phyloP scores from a whole-genome alignment of 2,113 vertebrate genomes.

The Lycocorax pyrrhopterus region DNA sequence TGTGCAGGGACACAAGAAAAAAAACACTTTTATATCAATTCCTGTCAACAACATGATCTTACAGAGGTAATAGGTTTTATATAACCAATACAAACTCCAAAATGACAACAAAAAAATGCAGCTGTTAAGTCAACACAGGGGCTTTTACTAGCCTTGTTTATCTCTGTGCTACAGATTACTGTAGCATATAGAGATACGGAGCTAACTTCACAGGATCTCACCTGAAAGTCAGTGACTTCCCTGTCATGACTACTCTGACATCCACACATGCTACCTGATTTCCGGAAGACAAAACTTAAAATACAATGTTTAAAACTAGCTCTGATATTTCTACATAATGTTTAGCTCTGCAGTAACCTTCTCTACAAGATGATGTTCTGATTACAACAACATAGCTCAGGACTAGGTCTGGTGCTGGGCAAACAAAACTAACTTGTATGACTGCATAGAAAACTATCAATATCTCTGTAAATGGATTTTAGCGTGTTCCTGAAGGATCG shows the following conservation, averaged over 20 bases:
- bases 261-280: not conserved
- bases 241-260: not conserved
- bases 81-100: not conserved
- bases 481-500: not conserved
- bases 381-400: not conserved
- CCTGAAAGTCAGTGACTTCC: not conserved
- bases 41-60: not conserved
- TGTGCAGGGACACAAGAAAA: not conserved
- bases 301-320: not conserved
- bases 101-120: not conserved
- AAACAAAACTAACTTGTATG: not conserved
- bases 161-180: not conserved
- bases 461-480: not conserved
- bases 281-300: not conserved
- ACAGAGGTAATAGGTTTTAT: not conserved
- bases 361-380: not conserved
- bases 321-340: not conserved
- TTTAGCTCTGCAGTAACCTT: not conserved
- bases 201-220: not conserved
- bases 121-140: not conserved
- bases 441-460: not conserved
- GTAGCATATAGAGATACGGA: not conserved
- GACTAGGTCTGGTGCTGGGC: not conserved
- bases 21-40: not conserved
- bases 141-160: not conserved